These are phyloP conservation scores for Galagoides demidoff DNA, from an alignment of 2,797 vertebrate species.

Conservation along the genomic window DNA sequence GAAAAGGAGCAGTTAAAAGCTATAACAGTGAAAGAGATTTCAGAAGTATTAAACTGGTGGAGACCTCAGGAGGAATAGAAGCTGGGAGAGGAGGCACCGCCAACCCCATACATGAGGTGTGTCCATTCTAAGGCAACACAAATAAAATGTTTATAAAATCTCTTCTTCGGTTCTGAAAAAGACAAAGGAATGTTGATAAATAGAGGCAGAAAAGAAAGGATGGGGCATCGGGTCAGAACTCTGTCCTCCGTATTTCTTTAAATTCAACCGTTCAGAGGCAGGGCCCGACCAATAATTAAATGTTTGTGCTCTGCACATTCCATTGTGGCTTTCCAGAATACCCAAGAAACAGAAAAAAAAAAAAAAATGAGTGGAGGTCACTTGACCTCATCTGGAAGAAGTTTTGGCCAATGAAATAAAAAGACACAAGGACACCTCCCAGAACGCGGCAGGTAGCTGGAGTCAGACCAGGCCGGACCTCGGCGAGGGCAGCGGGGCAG, in stretches of 20 bases:
- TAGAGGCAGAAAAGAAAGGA: neutral
- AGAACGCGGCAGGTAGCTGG: accelerated
- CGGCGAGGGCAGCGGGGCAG: accelerated
- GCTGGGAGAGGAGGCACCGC: neutral
- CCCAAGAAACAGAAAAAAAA: neutral
- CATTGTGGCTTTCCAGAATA: neutral
- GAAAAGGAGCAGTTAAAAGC: neutral
- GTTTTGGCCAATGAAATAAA: neutral
- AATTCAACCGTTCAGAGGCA: neutral
- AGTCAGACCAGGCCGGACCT: accelerated
- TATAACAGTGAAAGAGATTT: neutral
- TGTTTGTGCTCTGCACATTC: accelerated
- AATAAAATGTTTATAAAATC: constrained; percentile 48
- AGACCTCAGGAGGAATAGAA: neutral
- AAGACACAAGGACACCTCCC: too few relatives aligned
- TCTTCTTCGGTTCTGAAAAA: neutral
- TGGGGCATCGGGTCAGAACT: neutral
- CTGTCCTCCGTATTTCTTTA: neutral
- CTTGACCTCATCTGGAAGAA: neutral
- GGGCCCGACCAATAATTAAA: neutral
- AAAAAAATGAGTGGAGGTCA: neutral
- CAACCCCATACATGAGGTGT: neutral
- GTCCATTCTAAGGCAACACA: neutral
- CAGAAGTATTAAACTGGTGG: neutral
- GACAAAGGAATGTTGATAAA: neutral